Evolutionary conservation across 1,140 invertebrate genomes (phyloP).

Genomic region (Drosophila guanche): DNA sequence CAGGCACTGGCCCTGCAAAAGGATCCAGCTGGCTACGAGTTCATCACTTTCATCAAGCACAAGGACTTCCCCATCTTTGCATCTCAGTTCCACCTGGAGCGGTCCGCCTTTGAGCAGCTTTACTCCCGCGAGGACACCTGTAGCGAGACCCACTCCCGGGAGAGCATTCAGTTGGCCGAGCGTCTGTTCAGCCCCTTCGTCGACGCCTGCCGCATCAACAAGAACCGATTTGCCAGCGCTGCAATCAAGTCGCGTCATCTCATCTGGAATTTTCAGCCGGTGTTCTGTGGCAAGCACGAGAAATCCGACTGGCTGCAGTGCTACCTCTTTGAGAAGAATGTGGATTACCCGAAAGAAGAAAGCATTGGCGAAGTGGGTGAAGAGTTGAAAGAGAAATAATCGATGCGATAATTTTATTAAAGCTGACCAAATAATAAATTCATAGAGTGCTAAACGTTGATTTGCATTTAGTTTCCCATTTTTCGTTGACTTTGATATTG

Average conservation of each 20-base stretch:
- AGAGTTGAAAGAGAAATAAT: no score
- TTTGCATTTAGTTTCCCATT: no score
- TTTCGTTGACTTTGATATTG: no score
- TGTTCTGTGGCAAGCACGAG: constrained; percentile 84
- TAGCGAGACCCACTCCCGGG: constrained; percentile 83
- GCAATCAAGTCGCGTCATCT: constrained; percentile 84
- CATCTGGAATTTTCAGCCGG: constrained; percentile 87
- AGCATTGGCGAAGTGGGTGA: no score
- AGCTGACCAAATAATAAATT: no score
- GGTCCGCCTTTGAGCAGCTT: constrained; percentile 92
- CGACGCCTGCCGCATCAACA: constrained; percentile 87
- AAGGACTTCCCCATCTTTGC: constrained; percentile 91
- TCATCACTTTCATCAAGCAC: constrained; percentile 88
- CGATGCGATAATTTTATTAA: no score
- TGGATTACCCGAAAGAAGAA: constrained; percentile 29
- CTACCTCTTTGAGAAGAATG: constrained; percentile 55
- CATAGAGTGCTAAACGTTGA: no score
- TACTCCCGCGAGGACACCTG: constrained; percentile 84
- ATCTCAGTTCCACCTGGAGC: constrained; percentile 96
- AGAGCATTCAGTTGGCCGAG: constrained; percentile 86
- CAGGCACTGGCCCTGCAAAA: constrained; percentile 88
- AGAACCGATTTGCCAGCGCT: constrained; percentile 84
- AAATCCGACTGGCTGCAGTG: constrained; percentile 46
- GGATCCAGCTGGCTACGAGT: constrained; percentile 86
- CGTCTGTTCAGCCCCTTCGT: constrained; percentile 94